Evolutionary conservation across 2,797 vertebrate species (phyloP).

Genomic region (Steatocranus sp.): DNA sequence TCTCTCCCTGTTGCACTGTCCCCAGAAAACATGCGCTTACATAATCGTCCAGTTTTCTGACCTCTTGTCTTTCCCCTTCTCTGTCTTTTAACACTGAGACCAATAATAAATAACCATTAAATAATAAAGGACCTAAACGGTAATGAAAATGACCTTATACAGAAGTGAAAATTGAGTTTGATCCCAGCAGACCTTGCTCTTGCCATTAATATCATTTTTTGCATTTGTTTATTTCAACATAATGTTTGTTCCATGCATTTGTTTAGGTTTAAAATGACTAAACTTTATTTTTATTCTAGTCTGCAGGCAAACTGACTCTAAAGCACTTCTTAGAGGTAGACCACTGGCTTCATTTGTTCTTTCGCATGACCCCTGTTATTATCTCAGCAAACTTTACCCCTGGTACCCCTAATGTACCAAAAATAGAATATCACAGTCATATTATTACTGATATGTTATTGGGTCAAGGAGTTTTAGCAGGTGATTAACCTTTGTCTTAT

Average conservation of each 20-base stretch:
- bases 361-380: neutral
- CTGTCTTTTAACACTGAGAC: neutral
- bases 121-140: neutral
- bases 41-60: neutral
- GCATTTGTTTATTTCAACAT: neutral
- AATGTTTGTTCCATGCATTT: neutral
- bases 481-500: neutral
- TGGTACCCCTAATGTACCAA: neutral
- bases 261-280: neutral
- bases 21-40: neutral
- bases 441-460: neutral
- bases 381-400: neutral
- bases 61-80: neutral
- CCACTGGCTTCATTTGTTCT: neutral
- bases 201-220: neutral
- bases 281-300: neutral
- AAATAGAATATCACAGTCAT: neutral
- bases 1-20: neutral
- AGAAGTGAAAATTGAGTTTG: neutral
- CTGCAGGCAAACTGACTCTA: neutral
- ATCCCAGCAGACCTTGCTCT: neutral
- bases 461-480: neutral
- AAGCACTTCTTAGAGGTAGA: neutral
- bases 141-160: neutral
- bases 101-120: no score